Evolutionary conservation across 2,113 vertebrate genomes (phyloP).

Genomic region (Cyprinodon tularosa): DNA sequence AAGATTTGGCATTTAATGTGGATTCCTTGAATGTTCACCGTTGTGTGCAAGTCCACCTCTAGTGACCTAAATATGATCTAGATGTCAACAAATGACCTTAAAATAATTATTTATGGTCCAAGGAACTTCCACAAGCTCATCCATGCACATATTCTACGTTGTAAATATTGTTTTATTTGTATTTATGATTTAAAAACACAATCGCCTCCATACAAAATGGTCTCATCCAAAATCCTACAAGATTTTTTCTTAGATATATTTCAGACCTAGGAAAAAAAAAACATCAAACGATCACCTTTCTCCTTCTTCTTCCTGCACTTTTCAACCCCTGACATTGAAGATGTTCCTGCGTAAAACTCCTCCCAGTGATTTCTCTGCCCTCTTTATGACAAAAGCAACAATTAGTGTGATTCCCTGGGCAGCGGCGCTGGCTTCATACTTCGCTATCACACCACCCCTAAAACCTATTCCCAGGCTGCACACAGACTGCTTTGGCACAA

Average conservation of each 20-base stretch:
- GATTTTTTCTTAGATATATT: not conserved
- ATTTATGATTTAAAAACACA: not conserved
- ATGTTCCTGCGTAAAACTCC: constrained; percentile 21
- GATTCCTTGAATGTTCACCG: too few species aligned
- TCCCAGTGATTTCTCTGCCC: constrained; percentile 45
- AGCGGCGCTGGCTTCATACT: constrained; percentile 46
- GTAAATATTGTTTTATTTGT: too few species aligned
- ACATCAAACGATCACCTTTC: not conserved
- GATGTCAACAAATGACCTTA: too few species aligned
- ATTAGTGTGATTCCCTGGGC: constrained; percentile 57
- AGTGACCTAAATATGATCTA: too few species aligned
- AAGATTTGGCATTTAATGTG: too few species aligned
- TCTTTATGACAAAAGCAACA: constrained; percentile 68
- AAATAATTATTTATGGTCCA: too few species aligned
- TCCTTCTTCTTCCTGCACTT: constrained; percentile 13
- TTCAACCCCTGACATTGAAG: constrained; percentile 17
- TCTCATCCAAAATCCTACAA: not conserved
- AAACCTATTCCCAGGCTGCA: constrained; percentile 54
- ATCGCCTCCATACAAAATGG: not conserved
- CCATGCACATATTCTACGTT: too few species aligned
- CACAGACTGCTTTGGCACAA: constrained; percentile 46
- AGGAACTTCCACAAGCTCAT: too few species aligned
- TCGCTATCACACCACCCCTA: constrained; percentile 46
- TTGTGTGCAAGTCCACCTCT: too few species aligned
- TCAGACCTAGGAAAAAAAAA: not conserved